Conservation (phyloP, 2,888 invertebrate species). For the Drepana falcataria region DNA sequence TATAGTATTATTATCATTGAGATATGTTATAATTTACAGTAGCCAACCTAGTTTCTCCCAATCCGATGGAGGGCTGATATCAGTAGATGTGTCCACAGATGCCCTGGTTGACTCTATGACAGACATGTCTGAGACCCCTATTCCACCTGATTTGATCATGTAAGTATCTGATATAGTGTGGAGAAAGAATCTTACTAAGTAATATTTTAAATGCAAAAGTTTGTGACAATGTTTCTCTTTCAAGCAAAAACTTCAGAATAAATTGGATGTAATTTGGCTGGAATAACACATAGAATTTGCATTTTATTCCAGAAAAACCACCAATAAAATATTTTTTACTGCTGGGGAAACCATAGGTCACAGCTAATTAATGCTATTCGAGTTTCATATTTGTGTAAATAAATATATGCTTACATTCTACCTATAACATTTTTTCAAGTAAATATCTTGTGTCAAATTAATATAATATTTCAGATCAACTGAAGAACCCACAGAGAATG, state of each 20-base stretch:
- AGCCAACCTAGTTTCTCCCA: constrained; percentile 23
- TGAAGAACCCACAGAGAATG: constrained; percentile 32
- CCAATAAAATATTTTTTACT: too few species aligned
- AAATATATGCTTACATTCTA: too few species aligned
- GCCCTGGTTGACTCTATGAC: constrained; percentile 57
- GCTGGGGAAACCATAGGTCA: too few species aligned
- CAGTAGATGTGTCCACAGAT: constrained; percentile 51
- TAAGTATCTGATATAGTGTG: constrained; percentile 27
- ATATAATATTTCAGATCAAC: constrained; percentile 35
- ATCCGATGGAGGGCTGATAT: constrained; percentile 46
- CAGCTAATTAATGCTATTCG: too few species aligned
- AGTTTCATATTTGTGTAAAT: too few species aligned
- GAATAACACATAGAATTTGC: too few species aligned
- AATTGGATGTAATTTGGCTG: too few species aligned
- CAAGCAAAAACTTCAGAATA: not conserved
- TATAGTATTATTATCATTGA: too few species aligned
- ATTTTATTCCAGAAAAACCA: too few species aligned
- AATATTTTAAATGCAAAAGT: not conserved
- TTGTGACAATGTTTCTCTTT: too few species aligned
- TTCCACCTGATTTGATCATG: constrained; percentile 54
- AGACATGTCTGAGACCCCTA: constrained; percentile 44
- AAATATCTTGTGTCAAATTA: too few species aligned
- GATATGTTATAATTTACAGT: not conserved
- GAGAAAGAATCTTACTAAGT: not conserved
- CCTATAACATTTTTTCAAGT: too few species aligned